These are phyloP conservation scores for Cygnus atratus DNA, from an alignment of 2,113 vertebrate genomes.

Conservation along the genomic window DNA sequence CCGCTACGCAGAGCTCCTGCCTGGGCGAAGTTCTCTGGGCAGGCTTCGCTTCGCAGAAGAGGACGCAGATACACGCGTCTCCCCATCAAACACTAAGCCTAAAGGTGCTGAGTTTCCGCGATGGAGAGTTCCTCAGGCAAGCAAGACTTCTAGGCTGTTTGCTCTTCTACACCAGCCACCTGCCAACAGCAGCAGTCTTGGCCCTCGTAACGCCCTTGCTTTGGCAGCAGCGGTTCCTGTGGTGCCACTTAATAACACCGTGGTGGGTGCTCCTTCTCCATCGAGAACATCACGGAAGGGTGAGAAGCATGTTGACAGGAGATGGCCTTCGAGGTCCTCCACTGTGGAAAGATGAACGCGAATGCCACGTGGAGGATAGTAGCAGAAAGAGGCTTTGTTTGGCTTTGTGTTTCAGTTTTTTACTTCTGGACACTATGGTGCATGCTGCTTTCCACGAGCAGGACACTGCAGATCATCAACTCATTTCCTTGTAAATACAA, in stretches of 20 bases:
- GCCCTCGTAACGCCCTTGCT: not conserved
- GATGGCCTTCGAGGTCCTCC: conserved; percentile 55
- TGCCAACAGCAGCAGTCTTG: conserved; percentile 4
- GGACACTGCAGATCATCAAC: not conserved
- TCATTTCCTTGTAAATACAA: conserved; percentile 39
- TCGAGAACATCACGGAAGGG: conserved; percentile 60
- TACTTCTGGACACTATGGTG: conserved; percentile 67
- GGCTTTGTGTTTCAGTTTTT: not conserved
- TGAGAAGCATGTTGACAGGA: conserved; percentile 61
- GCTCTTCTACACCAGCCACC: not conserved
- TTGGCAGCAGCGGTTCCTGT: not conserved
- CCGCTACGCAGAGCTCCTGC: conserved; percentile 38
- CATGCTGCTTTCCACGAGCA: conserved; percentile 51
- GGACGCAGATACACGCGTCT: not conserved
- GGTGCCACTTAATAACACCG: not conserved
- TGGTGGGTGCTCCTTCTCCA: conserved; percentile 32
- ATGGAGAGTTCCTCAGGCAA: conserved; percentile 42
- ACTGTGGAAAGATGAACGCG: conserved; percentile 82
- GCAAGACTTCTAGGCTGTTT: conserved; percentile 43
- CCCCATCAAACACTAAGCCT: not conserved
- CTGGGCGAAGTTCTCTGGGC: conserved; percentile 16
- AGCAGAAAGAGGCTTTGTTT: not conserved
- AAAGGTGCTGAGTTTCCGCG: not conserved
- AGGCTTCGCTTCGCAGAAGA: not conserved
- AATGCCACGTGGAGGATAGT: not conserved